Conservation (phyloP, 2,797 vertebrate genomes). For the Pseudomugil tenellus region DNA sequence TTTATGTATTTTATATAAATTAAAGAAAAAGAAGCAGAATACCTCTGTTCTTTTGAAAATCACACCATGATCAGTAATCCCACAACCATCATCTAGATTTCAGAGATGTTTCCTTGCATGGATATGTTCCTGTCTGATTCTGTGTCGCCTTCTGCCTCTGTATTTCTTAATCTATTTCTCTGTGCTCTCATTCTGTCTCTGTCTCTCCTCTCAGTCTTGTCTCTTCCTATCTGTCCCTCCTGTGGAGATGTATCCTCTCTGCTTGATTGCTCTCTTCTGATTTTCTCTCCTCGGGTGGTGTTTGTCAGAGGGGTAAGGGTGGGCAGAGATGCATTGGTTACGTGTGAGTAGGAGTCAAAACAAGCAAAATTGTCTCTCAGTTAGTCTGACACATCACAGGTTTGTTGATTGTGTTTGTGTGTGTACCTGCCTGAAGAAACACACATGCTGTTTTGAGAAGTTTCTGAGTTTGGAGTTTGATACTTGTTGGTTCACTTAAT, state of each 20-base stretch:
- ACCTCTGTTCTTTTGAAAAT: slow-evolving; percentile 27
- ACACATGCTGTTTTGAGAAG: slow-evolving; percentile 32
- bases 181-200: slow-evolving; percentile 23
- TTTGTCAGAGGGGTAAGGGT: slow-evolving; percentile 45
- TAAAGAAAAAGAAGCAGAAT: slow-evolving; percentile 1
- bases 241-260: slow-evolving; percentile 61
- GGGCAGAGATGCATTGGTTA: slow-evolving; percentile 21
- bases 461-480: slow-evolving; percentile 23
- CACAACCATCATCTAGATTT: slow-evolving; percentile 26
- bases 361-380: slow-evolving; percentile 60
- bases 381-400: slow-evolving; percentile 56
- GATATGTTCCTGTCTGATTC: slow-evolving; percentile 23
- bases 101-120: slow-evolving; percentile 25
- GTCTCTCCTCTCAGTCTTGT: slow-evolving; percentile 28
- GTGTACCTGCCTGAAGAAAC: slow-evolving; percentile 22
- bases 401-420: slow-evolving; percentile 57
- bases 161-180: slow-evolving; percentile 46
- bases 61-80: slow-evolving; percentile 44
- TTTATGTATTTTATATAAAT: too few species aligned
- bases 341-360: slow-evolving; percentile 52
- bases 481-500: slow-evolving; percentile 33
- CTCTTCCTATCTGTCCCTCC: slow-evolving; percentile 56
- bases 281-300: slow-evolving; percentile 67
- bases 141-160: slow-evolving; percentile 9
- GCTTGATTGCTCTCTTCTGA: slow-evolving; percentile 75